Base-by-base conservation (phyloP, 2,888 invertebrate genomes). In the Synanthedon formicaeformis region DNA sequence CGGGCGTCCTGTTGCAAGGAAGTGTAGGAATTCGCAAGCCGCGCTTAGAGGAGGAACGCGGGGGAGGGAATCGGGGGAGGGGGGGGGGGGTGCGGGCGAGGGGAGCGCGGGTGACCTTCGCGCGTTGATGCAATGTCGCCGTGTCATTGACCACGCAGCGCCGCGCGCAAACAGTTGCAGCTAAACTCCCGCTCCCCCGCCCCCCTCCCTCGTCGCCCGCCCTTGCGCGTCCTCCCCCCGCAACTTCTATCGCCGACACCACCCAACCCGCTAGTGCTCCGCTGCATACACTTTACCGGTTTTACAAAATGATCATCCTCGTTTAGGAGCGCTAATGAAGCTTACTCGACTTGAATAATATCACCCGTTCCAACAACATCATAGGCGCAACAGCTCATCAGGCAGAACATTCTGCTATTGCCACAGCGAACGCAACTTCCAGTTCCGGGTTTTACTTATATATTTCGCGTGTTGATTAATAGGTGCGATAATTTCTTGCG, bases 61-160 rank as follows among this genome's bases (percentile, higher is more conserved):
- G 63, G 67, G 55, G 60, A 56, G 56, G 62, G 55, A 23, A 23
- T 5, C 23, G 60, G 63, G 57, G 57, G 60, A 56, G 56, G 62
- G 54, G 63, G 62, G 63, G 62, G 57, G 63, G 52, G 62, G 60
- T 64, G 59, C 60, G 59, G 48, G 58, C 53, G 63, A 57, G 70
- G 65, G 69, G 65, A 65, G 59, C 60, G 64, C 60, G 70, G 64
- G 76, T 81, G 82, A 82, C 82, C 82, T 83, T 83, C 82, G 82
- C 81, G 81, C 81, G 78, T 81, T 79, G 83, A 80, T 83, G 83
- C 86, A 87, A 87, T 87, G 86, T 86, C 86, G 85, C 78, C 75
- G 83, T 84, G 86, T 86, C 86, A 84, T 85, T 85, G 86, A 83
- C 83, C 83, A 82, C 76, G 66, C 66, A 65, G 34, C 41, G 51